These are phyloP conservation scores for Saccostrea cuccullata DNA, from an alignment of 1,140 invertebrate species.

Conservation along the genomic window DNA sequence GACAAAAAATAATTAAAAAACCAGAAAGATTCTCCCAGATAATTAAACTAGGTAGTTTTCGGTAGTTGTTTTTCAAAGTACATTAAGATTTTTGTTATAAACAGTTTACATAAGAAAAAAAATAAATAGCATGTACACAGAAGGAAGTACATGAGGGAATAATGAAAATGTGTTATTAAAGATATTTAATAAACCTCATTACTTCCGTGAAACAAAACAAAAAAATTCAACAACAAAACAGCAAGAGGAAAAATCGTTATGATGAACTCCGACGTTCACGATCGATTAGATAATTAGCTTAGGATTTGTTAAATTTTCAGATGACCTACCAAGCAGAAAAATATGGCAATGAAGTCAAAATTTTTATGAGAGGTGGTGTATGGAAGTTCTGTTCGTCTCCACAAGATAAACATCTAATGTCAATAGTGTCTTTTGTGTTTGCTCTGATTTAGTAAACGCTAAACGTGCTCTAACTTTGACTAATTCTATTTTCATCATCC, in stretches of 20 bases:
- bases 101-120: not conserved
- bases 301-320: slow-evolving; percentile 32
- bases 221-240: not conserved
- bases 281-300: slow-evolving; percentile 36
- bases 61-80: too few relatives aligned
- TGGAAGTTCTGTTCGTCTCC: slow-evolving; percentile 8
- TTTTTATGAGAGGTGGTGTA: slow-evolving; percentile 27
- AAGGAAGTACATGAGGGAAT: not conserved
- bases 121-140: not conserved
- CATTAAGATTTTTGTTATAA: not conserved
- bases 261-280: not conserved
- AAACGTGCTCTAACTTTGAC: not conserved
- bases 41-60: too few relatives aligned
- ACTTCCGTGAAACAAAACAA: not conserved
- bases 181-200: not conserved
- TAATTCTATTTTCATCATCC: slow-evolving; percentile 34
- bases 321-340: slow-evolving; percentile 32
- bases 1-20: too few relatives aligned
- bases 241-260: not conserved
- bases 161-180: not conserved
- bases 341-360: slow-evolving; percentile 22
- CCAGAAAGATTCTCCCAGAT: too few relatives aligned
- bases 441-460: slow-evolving; percentile 23
- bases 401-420: not conserved
- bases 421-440: slow-evolving; percentile 13